Evolutionary conservation across 2,888 invertebrate genomes (phyloP), one percentile per base, ranked within the genome.

Genomic region (Folsomia candida): DNA sequence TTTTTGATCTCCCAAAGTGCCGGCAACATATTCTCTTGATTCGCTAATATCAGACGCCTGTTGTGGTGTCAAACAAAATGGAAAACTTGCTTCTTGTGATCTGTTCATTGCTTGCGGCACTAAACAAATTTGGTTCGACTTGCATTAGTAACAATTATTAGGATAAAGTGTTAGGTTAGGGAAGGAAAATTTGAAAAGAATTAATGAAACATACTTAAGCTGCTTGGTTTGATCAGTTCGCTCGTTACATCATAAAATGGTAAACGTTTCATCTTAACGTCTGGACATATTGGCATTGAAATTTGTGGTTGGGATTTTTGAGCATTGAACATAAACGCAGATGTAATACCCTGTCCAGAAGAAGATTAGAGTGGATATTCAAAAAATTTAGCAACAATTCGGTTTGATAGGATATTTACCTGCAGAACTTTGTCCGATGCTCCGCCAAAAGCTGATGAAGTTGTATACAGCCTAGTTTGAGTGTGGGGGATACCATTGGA

Each of bases 221-320:
- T 92, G 25, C 94, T 93, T 0, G 97, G 95, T 84, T 94, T 94
- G 81, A 97, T 86, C 59, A 97, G 86, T 82, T 94, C 94, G 1
- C 89, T 91, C 70, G 93, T 83, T 74, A 93, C 88, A 83, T 97
- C 96, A 83, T 92, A 97, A 84, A 97, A 97, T 1, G 97, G 96
- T 66, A 97, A 85, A 81, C 89, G 89, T 82, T 93, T 94, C 80
- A 97, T 89, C 81, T 89, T 89, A n/a, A 97, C 94, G 83, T 97
- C 95, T 0, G 96, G 95, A 83, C 94, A 93, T 67, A 95, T 90
- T 4, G 95, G 95, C 83, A 89, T 90, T 24, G 69, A 62, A 18
- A 69, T 47, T 14, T 58, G 4, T 20, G 67, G 37, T 4, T 59
- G 67, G 20, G 67, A 28, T 11, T 28, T 65, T 65, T 54, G 25